Evolutionary conservation across 2,888 invertebrate species (phyloP), one percentile per base, ranked within the genome.

Genomic region (Lithophane leautieri): DNA sequence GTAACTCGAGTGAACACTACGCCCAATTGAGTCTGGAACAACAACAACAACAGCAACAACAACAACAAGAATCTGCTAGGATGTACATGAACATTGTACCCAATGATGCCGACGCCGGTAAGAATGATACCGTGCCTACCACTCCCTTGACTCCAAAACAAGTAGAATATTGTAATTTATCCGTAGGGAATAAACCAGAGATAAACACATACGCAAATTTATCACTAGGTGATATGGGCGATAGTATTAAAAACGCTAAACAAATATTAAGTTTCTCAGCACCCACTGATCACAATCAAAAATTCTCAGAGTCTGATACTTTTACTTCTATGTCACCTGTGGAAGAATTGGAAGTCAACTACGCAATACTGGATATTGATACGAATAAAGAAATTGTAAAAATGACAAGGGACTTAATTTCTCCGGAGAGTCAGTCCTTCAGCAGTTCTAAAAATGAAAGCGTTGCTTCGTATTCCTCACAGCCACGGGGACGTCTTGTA

Each of bases 321-420:
- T 94, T 94, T 79, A 91, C 93, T 25, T 95, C 95, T 25, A 91
- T 96, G 92, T 94, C 97, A 65, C 94, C 95, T 47, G 92, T 95
- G 44, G 94, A 95, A 89, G 94, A 95, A 83, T 82, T 94, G 78
- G 93, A 95, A 91, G 94, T 98, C 1, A 98, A 98, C 93, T 99
- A 98, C 94, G 98, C 98, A 9, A 97, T 98, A 83, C 95, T 98
- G 83, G 98, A 98, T 92, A 97, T 99, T 89, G 97, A 98, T 87
- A 95, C 96, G 16, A 97, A 95, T 81, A 97, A 97, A 86, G 95
- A 95, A 79, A 89, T 86, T 19, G 70, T 81, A 16, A 93, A 92
- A 86, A 73, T 83, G 2, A 74, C 89, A 7, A 91, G 90, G 72
- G 95, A 94, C 72, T 56, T 92, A 34, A 89, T 86, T 34, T 94